Conservation (phyloP, 2,113 vertebrate genomes). For the Tetrao urogallus region DNA sequence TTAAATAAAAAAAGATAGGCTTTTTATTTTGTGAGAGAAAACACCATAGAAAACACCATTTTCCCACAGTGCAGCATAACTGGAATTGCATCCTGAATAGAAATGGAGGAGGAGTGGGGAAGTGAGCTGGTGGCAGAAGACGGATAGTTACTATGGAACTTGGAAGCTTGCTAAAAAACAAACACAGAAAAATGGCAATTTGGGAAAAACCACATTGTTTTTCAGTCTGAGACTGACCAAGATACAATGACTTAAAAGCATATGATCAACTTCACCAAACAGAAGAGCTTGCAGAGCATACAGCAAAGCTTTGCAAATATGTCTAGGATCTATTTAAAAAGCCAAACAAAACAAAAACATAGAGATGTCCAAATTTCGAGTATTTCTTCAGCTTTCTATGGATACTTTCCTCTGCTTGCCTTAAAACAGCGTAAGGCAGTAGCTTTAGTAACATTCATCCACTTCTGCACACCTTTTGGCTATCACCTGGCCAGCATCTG, state of each 20-base stretch:
- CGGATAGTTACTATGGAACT: neutral
- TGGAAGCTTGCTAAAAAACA: conserved; percentile 33
- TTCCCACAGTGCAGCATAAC: conserved; percentile 3
- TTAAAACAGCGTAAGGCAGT: neutral
- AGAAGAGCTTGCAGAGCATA: neutral
- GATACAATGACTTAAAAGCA: conserved; percentile 1
- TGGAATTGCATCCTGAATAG: neutral
- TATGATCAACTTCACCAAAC: neutral
- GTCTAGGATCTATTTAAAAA: neutral
- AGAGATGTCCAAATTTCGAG: neutral
- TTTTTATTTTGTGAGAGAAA: conserved; percentile 19
- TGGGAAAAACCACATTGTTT: conserved; percentile 15
- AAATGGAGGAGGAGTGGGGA: neutral
- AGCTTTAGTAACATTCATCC: neutral
- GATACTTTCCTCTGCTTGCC: neutral
- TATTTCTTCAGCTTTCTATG: neutral
- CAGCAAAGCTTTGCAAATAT: neutral
- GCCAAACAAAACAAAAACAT: neutral
- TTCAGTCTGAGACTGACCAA: conserved; percentile 19
- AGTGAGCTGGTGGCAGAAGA: conserved; percentile 5
- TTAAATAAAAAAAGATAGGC: neutral
- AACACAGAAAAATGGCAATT: conserved; percentile 22
- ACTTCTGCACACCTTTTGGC: neutral
- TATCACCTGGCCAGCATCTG: neutral
- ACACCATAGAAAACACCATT: neutral